phyloP scores from a whole-genome alignment of 1,140 invertebrate species.

The Oscheius sp. region DNA sequence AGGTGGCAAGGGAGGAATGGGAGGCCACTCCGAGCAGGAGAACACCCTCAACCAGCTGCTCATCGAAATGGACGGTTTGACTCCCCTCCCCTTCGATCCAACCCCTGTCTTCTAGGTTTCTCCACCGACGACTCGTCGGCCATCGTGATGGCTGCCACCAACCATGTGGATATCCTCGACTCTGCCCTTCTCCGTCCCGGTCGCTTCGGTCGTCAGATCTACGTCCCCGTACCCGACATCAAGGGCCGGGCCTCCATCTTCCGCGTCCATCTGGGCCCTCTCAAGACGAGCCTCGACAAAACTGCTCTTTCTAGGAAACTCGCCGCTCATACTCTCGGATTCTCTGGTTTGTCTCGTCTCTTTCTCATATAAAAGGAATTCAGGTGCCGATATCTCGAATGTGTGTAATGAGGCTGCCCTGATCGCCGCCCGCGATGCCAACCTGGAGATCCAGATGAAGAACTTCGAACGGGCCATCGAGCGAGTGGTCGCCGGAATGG shows the following conservation, averaged over 20 bases:
- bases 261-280: slow-evolving; percentile 75
- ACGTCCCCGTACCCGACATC: slow-evolving; percentile 95
- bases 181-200: slow-evolving; percentile 91
- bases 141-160: slow-evolving; percentile 95
- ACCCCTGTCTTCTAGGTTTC: slow-evolving; percentile 66
- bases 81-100: not conserved
- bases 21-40: slow-evolving; percentile 96
- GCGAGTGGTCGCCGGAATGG: slow-evolving; percentile 93
- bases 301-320: slow-evolving; percentile 83
- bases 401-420: slow-evolving; percentile 98
- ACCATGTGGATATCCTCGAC: slow-evolving; percentile 94
- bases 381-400: slow-evolving; percentile 96
- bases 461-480: slow-evolving; percentile 98
- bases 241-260: slow-evolving; percentile 73
- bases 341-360: too few relatives aligned
- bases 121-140: slow-evolving; percentile 91
- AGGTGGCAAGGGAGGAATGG: slow-evolving; percentile 83
- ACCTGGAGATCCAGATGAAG: slow-evolving; percentile 74
- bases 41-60: slow-evolving; percentile 97
- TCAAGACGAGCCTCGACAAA: slow-evolving; percentile 88
- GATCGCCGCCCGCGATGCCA: slow-evolving; percentile 83
- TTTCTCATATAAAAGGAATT: too few relatives aligned
- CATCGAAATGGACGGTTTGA: slow-evolving; percentile 91
- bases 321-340: slow-evolving; percentile 89
- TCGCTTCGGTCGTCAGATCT: slow-evolving; percentile 97